phyloP scores from a whole-genome alignment of 1,140 invertebrate species.

The Luehdorfia chinensis region DNA sequence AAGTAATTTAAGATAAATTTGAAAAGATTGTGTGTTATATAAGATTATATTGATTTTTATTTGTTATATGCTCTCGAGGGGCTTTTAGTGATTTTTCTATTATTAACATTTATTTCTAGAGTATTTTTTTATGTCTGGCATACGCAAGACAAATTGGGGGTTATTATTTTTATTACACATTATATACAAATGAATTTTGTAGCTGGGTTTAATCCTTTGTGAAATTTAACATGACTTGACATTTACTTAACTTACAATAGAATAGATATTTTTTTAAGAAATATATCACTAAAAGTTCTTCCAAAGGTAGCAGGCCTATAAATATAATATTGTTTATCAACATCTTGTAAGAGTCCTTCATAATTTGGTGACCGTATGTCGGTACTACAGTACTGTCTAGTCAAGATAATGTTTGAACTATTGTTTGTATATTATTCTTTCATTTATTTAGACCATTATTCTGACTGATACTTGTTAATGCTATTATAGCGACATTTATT shows the following conservation, averaged over 20 bases:
- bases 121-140: no score
- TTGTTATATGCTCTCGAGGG: constrained; percentile 29
- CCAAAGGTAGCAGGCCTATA: constrained; percentile 3
- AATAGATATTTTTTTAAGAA: no score
- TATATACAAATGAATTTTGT: no score
- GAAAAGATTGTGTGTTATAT: constrained; percentile 49
- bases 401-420: constrained; percentile 68
- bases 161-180: no score
- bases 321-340: constrained; percentile 30
- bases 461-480: constrained; percentile 53
- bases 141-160: no score
- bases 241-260: no score
- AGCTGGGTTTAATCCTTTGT: no score
- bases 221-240: no score
- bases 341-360: constrained; percentile 42
- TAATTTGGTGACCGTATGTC: constrained; percentile 53
- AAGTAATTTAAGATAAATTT: constrained; percentile 51
- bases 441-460: constrained; percentile 52
- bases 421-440: constrained; percentile 68
- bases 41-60: constrained; percentile 35
- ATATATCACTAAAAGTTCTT: constrained; percentile 8
- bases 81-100: constrained; percentile 39
- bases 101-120: no score
- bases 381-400: constrained; percentile 73
- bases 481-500: neutral